These are phyloP conservation scores for Lerema accius DNA, from an alignment of 1,140 invertebrate species.

Conservation along the genomic window DNA sequence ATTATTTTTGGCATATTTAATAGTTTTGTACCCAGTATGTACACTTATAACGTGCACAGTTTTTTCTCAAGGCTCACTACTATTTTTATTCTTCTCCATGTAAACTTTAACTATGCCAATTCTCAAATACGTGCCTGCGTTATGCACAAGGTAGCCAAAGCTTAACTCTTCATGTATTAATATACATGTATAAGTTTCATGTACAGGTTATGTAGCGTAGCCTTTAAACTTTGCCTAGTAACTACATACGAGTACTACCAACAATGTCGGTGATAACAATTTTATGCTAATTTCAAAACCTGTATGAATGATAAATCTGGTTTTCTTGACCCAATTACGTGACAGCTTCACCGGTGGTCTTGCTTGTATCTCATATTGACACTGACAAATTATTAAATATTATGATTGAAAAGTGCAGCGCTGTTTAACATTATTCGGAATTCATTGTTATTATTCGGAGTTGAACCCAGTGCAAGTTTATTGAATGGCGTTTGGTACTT, in stretches of 20 bases:
- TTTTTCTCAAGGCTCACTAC: too few relatives aligned
- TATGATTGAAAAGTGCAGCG: background rate
- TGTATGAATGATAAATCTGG: constrained; percentile 17
- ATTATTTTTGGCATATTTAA: background rate
- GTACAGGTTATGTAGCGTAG: too few relatives aligned
- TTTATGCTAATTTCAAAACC: constrained; percentile 15
- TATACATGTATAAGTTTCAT: too few relatives aligned
- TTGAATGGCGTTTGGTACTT: background rate
- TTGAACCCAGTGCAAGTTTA: background rate
- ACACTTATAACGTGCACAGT: too few relatives aligned
- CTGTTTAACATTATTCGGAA: background rate
- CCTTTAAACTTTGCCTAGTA: background rate
- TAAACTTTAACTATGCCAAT: too few relatives aligned
- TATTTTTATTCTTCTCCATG: too few relatives aligned
- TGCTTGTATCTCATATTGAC: background rate
- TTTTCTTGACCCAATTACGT: constrained; percentile 17
- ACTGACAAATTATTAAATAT: constrained; percentile 6
- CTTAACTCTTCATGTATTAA: too few relatives aligned
- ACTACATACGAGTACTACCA: background rate
- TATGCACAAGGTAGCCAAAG: too few relatives aligned
- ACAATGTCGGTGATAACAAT: background rate
- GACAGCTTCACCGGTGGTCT: constrained; percentile 14
- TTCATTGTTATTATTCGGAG: background rate
- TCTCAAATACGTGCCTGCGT: too few relatives aligned
- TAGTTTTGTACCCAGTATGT: too few relatives aligned